Conservation (phyloP, 2,797 vertebrate species). For the Huso huso region DNA sequence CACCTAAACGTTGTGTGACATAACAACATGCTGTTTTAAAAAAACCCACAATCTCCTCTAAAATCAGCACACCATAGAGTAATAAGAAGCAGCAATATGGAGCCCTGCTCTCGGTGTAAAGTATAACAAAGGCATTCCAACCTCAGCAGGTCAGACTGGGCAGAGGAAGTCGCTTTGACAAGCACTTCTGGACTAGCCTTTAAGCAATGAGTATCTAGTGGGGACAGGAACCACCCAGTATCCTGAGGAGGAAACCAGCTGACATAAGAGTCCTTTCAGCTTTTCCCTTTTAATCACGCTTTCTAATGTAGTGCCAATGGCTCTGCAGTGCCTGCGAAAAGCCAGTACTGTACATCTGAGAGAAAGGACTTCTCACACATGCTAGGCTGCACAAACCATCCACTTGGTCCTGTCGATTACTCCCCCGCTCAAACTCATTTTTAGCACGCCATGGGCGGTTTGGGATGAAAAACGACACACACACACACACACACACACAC, state of each 20-base stretch:
- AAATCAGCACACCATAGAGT: too few relatives aligned
- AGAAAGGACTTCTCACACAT: slow-evolving; percentile 37
- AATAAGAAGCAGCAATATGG: too few relatives aligned
- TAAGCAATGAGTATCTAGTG: slow-evolving; percentile 69
- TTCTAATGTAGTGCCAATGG: slow-evolving; percentile 65
- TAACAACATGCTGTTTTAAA: too few relatives aligned
- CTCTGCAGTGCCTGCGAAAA: slow-evolving; percentile 51
- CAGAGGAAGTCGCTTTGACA: slow-evolving; percentile 64
- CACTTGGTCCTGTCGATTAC: slow-evolving; percentile 45
- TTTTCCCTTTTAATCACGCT: slow-evolving; percentile 59
- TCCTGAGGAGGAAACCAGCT: slow-evolving; percentile 73
- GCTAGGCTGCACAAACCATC: slow-evolving; percentile 37
- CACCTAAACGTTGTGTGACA: too few relatives aligned
- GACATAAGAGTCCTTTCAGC: slow-evolving; percentile 53
- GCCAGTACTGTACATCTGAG: slow-evolving; percentile 23
- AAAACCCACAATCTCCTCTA: too few relatives aligned
- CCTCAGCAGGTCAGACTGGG: slow-evolving; percentile 54
- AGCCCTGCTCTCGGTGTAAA: neutral
- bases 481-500: neutral
- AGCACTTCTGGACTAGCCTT: slow-evolving; percentile 60
- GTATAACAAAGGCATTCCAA: slow-evolving; percentile 39
- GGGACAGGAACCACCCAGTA: slow-evolving; percentile 67
- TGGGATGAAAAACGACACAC: neutral
- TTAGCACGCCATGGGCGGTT: slow-evolving; percentile 33
- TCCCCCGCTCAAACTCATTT: slow-evolving; percentile 31